phyloP scores from a whole-genome alignment of 2,113 vertebrate species.

The Thamnophis sirtalis region DNA sequence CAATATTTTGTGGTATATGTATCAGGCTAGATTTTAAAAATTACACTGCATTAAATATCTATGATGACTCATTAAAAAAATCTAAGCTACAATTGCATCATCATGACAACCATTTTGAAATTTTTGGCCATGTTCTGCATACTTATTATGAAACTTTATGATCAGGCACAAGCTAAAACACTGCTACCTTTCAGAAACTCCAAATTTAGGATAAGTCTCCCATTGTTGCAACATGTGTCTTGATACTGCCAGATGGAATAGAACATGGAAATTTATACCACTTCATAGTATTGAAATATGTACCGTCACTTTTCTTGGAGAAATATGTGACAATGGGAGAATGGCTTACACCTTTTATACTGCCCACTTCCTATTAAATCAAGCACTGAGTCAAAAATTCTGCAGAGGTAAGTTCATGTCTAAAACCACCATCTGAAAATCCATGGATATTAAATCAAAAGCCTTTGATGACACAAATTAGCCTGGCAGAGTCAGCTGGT shows the following conservation, averaged over 20 bases:
- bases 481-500: constrained; percentile 54
- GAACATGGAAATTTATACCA: neutral
- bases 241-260: neutral
- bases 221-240: neutral
- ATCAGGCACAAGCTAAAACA: neutral
- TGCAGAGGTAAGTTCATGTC: neutral
- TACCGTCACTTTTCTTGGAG: neutral
- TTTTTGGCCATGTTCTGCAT: neutral
- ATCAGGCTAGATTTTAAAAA: neutral
- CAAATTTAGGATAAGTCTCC: neutral
- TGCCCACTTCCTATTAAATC: neutral
- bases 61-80: neutral
- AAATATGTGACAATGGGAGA: neutral
- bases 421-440: constrained; percentile 3
- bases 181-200: neutral
- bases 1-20: neutral
- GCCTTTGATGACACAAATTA: constrained; percentile 61
- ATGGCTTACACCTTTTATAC: neutral
- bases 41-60: neutral
- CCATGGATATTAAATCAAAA: constrained; percentile 38
- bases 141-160: neutral
- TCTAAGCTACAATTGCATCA: neutral
- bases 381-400: neutral
- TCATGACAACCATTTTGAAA: neutral
- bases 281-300: neutral